Conservation (phyloP, 2,797 vertebrate genomes). For the Alcedo atthis region DNA sequence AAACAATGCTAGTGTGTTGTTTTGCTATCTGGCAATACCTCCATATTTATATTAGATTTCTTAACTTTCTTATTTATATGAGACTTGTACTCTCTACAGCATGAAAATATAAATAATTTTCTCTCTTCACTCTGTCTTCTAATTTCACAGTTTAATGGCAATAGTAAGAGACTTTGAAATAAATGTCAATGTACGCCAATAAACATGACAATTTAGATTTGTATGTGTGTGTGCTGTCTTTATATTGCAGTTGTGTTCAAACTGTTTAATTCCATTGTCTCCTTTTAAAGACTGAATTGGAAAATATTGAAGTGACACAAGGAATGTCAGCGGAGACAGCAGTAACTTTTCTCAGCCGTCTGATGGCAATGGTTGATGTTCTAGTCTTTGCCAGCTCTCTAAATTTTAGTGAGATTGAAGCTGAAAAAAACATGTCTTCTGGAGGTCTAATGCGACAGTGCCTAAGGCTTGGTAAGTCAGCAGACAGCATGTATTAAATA, state of each 20-base stretch:
- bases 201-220: neutral
- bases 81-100: neutral
- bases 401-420: constrained; percentile 99
- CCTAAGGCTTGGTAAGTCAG: constrained; percentile 88
- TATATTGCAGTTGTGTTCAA: constrained; percentile 44
- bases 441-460: constrained; percentile 98
- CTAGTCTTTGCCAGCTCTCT: constrained; percentile 97
- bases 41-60: neutral
- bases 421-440: constrained; percentile 99
- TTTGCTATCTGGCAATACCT: neutral
- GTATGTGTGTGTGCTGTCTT: neutral
- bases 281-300: constrained; percentile 89
- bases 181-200: neutral
- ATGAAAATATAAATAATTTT: constrained; percentile 18
- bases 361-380: constrained; percentile 98
- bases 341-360: constrained; percentile 93
- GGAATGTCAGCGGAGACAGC: constrained; percentile 98
- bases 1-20: neutral
- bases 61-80: neutral
- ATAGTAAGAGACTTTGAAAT: neutral
- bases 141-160: neutral
- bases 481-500: constrained; percentile 11
- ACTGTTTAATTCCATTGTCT: constrained; percentile 67
- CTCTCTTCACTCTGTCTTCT: constrained; percentile 2
- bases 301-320: constrained; percentile 95